A percentile compares a stretch with the other conserved stretches of the same genome.
phyloP scores from a whole-genome alignment of 2,888 invertebrate species.

The Heliconius hortense region DNA sequence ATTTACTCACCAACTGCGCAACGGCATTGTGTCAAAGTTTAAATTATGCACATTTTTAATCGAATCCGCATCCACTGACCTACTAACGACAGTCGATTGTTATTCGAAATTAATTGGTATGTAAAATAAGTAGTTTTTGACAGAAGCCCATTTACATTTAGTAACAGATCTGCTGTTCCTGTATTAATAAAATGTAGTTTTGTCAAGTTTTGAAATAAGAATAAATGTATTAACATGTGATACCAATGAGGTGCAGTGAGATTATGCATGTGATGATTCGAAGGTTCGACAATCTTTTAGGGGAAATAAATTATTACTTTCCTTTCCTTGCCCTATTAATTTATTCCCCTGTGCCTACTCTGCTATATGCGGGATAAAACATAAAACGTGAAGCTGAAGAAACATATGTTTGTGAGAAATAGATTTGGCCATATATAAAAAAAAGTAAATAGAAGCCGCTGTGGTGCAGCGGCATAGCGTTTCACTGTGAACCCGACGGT shows the following conservation, averaged over 20 bases:
- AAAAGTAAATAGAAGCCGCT: too few relatives aligned
- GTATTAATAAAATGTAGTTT: neutral
- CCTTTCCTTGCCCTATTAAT: neutral
- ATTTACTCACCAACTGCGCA: neutral
- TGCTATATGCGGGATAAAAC: too few relatives aligned
- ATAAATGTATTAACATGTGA: too few relatives aligned
- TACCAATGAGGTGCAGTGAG: neutral
- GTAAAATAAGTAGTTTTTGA: conserved; percentile 13
- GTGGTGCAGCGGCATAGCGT: too few relatives aligned
- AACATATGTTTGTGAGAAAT: too few relatives aligned
- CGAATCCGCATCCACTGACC: conserved; percentile 11
- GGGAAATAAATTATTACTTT: neutral
- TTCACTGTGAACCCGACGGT: too few relatives aligned
- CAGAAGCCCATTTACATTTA: neutral
- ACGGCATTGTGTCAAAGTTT: neutral
- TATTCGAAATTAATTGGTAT: conserved; percentile 9
- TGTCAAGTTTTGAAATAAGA: neutral
- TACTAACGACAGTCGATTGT: conserved; percentile 1
- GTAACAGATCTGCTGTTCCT: neutral
- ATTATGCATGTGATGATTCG: neutral
- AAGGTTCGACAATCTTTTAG: neutral
- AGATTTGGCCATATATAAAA: too few relatives aligned
- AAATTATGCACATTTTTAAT: neutral
- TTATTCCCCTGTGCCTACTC: neutral
- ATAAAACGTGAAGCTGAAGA: too few relatives aligned